A percentile compares a stretch with the other conserved stretches of the same genome.
These are phyloP conservation scores for Clusia tigrina DNA, from an alignment of 2,888 invertebrate genomes.

Conservation along the genomic window DNA sequence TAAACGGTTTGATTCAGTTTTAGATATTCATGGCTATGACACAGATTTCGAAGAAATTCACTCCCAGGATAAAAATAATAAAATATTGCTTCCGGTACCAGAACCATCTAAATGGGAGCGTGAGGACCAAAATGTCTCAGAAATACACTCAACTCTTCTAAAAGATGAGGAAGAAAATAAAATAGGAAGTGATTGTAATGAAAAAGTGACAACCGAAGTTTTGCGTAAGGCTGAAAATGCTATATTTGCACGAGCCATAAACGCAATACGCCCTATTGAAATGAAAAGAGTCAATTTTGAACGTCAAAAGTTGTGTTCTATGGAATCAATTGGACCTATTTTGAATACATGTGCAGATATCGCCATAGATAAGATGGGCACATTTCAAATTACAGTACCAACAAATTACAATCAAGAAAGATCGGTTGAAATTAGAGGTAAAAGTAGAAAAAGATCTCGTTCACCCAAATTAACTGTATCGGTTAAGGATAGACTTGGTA, in stretches of 20 bases:
- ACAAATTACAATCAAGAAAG: conserved; percentile 66
- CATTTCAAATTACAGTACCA: conserved; percentile 64
- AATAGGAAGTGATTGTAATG: conserved; percentile 54
- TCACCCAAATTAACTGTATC: conserved; percentile 64
- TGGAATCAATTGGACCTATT: conserved; percentile 51
- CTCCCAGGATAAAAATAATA: conserved; percentile 5
- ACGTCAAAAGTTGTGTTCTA: conserved; percentile 73
- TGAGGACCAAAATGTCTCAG: conserved; percentile 78
- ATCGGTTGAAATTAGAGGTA: conserved; percentile 44
- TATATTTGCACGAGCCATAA: conserved; percentile 87
- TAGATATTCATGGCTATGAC: conserved; percentile 55
- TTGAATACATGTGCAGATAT: conserved; percentile 13
- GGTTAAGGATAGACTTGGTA: conserved; percentile 81
- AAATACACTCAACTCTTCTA: conserved; percentile 63
- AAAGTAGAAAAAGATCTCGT: conserved; percentile 42
- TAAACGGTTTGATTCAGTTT: conserved; percentile 53
- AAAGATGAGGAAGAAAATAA: conserved; percentile 65
- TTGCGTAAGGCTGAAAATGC: conserved; percentile 91
- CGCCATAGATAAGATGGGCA: conserved; percentile 54
- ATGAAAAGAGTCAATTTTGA: conserved; percentile 76
- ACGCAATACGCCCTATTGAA: conserved; percentile 79
- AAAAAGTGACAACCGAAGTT: conserved; percentile 85
- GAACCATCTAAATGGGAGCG: conserved; percentile 92
- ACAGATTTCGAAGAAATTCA: conserved; percentile 47
- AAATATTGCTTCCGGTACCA: conserved; percentile 67